Conservation (phyloP, 2,888 invertebrate genomes). For the Parnassius glacialis region DNA sequence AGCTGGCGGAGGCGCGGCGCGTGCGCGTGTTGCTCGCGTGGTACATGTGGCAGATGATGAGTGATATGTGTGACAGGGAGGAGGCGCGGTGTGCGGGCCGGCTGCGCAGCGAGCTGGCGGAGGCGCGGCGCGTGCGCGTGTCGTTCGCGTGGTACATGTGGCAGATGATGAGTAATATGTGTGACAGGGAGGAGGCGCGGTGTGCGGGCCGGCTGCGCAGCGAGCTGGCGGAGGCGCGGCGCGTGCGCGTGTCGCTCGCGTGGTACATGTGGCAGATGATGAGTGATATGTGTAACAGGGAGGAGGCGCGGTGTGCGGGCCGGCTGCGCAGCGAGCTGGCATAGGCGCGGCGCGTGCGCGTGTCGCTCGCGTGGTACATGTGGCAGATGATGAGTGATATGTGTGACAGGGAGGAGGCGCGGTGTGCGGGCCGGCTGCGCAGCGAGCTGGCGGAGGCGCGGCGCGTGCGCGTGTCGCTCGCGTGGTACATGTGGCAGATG, state of each 20-base stretch:
- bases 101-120: constrained; percentile 47
- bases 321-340: constrained; percentile 47
- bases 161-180: too few species aligned
- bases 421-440: too few species aligned
- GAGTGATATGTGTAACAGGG: constrained; percentile 34
- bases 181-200: too few species aligned
- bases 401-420: too few species aligned
- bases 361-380: constrained; percentile 47
- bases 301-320: constrained; percentile 36
- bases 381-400: constrained; percentile 22
- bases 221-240: too few species aligned
- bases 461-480: too few species aligned
- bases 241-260: too few species aligned
- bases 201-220: too few species aligned
- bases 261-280: too few species aligned
- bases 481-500: too few species aligned
- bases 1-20: constrained; percentile 55
- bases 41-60: too few species aligned
- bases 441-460: too few species aligned
- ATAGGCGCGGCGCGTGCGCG: constrained; percentile 55
- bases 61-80: constrained; percentile 37
- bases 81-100: constrained; percentile 36
- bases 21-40: constrained; percentile 49
- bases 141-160: constrained; percentile 43
- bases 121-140: constrained; percentile 54